These are phyloP conservation scores for Etia nguti DNA, from an alignment of 2,113 vertebrate genomes.

Conservation along the genomic window DNA sequence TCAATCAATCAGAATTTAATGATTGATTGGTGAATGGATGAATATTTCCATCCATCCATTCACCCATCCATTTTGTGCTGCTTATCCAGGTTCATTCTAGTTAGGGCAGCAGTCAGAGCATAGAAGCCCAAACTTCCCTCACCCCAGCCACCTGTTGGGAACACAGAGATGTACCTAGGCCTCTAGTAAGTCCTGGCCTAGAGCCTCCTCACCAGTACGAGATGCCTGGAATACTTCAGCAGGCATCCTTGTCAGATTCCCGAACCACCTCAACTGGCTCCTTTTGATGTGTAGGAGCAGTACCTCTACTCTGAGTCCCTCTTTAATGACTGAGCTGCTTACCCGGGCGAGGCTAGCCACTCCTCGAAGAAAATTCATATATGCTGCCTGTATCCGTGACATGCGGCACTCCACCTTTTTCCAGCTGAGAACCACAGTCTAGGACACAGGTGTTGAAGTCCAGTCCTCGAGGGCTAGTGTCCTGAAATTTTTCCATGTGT, in stretches of 20 bases:
- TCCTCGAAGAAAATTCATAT: background rate
- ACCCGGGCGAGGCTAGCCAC: fast-evolving
- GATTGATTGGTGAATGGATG: background rate
- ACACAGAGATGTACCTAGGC: background rate
- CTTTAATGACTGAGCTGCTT: background rate
- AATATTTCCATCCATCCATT: background rate
- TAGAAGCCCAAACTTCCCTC: background rate
- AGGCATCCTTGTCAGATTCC: background rate
- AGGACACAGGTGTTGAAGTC: background rate
- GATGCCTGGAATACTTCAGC: fast-evolving
- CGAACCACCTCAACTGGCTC: background rate
- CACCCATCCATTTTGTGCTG: background rate
- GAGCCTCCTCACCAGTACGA: background rate
- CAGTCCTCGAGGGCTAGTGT: background rate
- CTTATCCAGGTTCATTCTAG: background rate
- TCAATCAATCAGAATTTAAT: background rate
- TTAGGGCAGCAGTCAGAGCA: background rate
- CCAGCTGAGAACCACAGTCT: background rate
- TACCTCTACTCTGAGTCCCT: background rate
- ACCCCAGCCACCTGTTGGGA: background rate
- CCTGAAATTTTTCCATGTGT: background rate
- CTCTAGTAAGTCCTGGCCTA: fast-evolving
- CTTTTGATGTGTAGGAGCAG: background rate
- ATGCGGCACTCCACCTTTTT: fast-evolving
- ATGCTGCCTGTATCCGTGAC: background rate